phyloP scores from a whole-genome alignment of 2,888 invertebrate species.

The Epinotia nisella region DNA sequence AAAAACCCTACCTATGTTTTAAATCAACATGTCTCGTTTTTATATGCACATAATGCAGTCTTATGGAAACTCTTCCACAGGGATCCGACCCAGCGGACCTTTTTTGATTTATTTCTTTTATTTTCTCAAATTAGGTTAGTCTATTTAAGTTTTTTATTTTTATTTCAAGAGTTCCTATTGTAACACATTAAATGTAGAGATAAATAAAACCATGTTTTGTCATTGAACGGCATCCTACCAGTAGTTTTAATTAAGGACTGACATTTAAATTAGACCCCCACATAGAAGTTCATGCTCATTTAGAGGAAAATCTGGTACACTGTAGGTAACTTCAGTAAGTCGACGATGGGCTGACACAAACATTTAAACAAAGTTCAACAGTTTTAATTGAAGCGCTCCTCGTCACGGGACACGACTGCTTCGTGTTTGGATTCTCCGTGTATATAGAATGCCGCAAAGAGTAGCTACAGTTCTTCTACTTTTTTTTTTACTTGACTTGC shows the following conservation, averaged over 20 bases:
- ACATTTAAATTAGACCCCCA: conserved; percentile 28
- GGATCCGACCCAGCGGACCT: too few relatives aligned
- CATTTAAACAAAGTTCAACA: conserved; percentile 78
- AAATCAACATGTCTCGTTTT: too few relatives aligned
- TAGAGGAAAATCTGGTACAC: conserved; percentile 59
- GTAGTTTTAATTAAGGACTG: conserved; percentile 23
- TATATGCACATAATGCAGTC: too few relatives aligned
- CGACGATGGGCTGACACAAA: conserved; percentile 70
- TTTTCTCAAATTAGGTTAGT: too few relatives aligned
- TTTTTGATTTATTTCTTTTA: too few relatives aligned
- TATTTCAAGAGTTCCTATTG: too few relatives aligned
- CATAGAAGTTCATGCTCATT: conserved; percentile 53
- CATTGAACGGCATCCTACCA: conserved; percentile 14
- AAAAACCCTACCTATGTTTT: too few relatives aligned
- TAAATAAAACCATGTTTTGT: too few relatives aligned
- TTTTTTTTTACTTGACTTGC: background rate
- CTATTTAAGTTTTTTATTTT: too few relatives aligned
- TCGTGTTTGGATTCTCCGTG: conserved; percentile 50
- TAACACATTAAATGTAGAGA: too few relatives aligned
- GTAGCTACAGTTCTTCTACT: background rate
- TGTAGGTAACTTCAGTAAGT: conserved; percentile 55
- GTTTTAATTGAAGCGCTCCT: conserved; percentile 78
- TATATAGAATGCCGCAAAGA: conserved; percentile 50
- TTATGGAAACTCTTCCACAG: too few relatives aligned
- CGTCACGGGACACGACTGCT: conserved; percentile 59